Conservation (phyloP, 1,140 invertebrate species). For the Pseudomyrmex cubaensis region DNA sequence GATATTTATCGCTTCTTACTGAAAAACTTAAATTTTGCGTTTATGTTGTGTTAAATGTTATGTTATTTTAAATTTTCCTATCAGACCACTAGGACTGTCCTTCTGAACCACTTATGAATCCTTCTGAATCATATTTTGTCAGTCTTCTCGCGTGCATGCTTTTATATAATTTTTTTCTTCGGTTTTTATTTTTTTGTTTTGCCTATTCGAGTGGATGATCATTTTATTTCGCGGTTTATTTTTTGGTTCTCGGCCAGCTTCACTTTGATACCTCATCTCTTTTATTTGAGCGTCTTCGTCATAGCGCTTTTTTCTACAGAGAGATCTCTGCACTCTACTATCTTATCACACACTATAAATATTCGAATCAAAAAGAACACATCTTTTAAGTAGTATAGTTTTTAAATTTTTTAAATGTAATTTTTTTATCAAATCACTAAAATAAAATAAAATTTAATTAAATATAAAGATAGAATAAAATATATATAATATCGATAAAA, state of each 20-base stretch:
- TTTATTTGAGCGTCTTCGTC: conserved; percentile 54
- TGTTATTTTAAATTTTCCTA: too few relatives aligned
- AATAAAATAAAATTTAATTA: neutral
- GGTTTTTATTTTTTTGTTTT: too few relatives aligned
- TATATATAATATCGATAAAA: too few relatives aligned
- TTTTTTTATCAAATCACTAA: neutral
- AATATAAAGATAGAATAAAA: too few relatives aligned
- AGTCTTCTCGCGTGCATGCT: too few relatives aligned
- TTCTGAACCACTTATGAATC: too few relatives aligned
- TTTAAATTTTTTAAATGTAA: neutral
- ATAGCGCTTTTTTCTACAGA: conserved; percentile 26
- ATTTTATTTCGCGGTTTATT: conserved; percentile 59
- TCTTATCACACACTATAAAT: conserved; percentile 13
- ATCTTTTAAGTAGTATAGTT: conserved; percentile 6
- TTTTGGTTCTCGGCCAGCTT: conserved; percentile 41
- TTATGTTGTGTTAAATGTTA: neutral
- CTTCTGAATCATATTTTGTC: too few relatives aligned
- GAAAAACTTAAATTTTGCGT: conserved; percentile 30
- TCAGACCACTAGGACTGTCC: too few relatives aligned
- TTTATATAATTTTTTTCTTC: too few relatives aligned
- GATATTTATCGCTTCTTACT: conserved; percentile 1
- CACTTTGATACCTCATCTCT: conserved; percentile 58
- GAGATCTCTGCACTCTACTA: conserved; percentile 42
- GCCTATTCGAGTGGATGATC: conserved; percentile 42
- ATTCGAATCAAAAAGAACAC: neutral